Evolutionary conservation across 2,113 vertebrate species (phyloP).

Genomic region (Nannobrachium achirus): DNA sequence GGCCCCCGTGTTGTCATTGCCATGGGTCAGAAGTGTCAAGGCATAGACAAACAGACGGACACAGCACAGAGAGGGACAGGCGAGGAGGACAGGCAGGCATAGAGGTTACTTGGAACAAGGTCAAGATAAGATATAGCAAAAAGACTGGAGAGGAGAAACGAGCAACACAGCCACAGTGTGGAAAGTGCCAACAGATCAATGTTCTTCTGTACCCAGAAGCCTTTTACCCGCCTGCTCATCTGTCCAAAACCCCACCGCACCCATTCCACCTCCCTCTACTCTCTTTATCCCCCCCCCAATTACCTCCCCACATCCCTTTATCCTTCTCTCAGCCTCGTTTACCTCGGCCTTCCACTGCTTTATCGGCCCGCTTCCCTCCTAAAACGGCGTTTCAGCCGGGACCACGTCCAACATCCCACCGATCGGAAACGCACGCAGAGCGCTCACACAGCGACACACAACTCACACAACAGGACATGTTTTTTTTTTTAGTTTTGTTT

Average conservation of each 20-base stretch:
- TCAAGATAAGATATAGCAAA: constrained; percentile 7
- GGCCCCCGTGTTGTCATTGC: constrained; percentile 1
- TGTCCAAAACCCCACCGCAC: neutral
- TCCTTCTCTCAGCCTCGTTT: neutral
- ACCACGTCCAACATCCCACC: constrained; percentile 53
- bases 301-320: constrained; percentile 3
- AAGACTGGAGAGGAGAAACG: constrained; percentile 31
- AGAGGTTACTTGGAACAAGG: constrained; percentile 37
- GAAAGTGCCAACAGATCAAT: constrained; percentile 6
- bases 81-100: constrained; percentile 30
- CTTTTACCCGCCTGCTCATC: neutral
- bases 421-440: constrained; percentile 39
- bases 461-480: constrained; percentile 26
- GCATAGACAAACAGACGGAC: constrained; percentile 28
- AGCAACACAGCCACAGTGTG: constrained; percentile 21
- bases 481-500: neutral
- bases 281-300: neutral
- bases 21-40: constrained; percentile 5
- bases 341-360: neutral
- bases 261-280: neutral
- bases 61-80: constrained; percentile 28
- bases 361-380: constrained; percentile 1
- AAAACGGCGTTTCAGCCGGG: constrained; percentile 39
- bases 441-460: constrained; percentile 20
- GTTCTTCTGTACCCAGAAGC: constrained; percentile 5